A percentile compares a stretch with the other conserved stretches of the same genome.
These are phyloP conservation scores for Halcyon malimbica DNA, from an alignment of 2,113 vertebrate genomes.

Conservation along the genomic window DNA sequence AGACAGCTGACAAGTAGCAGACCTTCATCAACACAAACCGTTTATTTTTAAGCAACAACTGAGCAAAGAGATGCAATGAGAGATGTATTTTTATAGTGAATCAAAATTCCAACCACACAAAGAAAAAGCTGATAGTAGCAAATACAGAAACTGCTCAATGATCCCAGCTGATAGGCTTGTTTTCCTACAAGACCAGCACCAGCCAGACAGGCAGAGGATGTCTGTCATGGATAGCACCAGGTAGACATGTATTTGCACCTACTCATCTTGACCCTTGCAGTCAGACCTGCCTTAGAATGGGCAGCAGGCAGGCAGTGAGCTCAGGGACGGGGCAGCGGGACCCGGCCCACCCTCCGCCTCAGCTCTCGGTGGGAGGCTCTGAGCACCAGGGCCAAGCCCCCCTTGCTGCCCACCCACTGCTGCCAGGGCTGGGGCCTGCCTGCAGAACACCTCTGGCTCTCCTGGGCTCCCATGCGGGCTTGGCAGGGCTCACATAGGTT, in stretches of 20 bases:
- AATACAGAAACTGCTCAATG: fast-evolving
- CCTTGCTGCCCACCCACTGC: fast-evolving
- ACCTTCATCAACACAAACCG: neutral
- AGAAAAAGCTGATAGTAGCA: neutral
- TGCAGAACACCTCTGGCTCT: neutral
- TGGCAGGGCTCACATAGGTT: neutral
- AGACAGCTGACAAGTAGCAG: neutral
- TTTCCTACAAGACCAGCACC: neutral
- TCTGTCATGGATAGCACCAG: fast-evolving
- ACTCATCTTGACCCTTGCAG: neutral
- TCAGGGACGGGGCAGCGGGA: neutral
- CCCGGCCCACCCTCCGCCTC: fast-evolving
- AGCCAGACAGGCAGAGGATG: neutral
- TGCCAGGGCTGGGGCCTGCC: neutral
- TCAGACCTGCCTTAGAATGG: neutral
- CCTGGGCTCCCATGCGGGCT: neutral
- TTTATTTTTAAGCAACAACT: neutral
- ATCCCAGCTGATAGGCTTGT: neutral
- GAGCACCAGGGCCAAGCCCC: neutral
- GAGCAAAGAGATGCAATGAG: neutral
- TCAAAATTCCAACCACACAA: neutral
- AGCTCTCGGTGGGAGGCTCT: fast-evolving
- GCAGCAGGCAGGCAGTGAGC: neutral
- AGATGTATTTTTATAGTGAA: neutral
- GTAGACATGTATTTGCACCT: neutral